Evolutionary conservation across 2,113 vertebrate species (phyloP).

Genomic region (Nesoenas mayeri): DNA sequence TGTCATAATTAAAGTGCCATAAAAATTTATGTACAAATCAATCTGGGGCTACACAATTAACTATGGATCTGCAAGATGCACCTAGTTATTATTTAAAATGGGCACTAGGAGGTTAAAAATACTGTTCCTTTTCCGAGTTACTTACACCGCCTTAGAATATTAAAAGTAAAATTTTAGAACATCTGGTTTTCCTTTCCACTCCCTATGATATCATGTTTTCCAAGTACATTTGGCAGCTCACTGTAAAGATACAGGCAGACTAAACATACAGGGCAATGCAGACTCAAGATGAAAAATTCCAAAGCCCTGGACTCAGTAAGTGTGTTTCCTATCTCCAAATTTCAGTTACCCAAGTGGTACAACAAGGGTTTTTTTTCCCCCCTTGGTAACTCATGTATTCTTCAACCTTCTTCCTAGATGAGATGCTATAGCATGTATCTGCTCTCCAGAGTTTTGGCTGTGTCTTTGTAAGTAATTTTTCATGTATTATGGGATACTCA

Average conservation of each 20-base stretch:
- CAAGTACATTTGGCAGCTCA: slow-evolving; percentile 54
- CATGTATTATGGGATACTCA: not conserved
- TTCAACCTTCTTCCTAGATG: not conserved
- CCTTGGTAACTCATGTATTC: not conserved
- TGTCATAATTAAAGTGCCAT: not conserved
- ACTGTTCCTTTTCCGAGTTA: not conserved
- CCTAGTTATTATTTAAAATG: not conserved
- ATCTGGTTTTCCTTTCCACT: slow-evolving; percentile 66
- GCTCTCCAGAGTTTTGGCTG: not conserved
- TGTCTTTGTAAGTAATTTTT: not conserved
- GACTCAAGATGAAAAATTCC: slow-evolving; percentile 49
- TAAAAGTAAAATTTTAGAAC: slow-evolving; percentile 35
- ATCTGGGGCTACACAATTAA: not conserved
- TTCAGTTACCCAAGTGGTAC: not conserved
- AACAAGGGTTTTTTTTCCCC: not conserved
- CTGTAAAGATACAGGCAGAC: slow-evolving; percentile 56
- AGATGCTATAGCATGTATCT: not conserved
- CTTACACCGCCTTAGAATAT: not conserved
- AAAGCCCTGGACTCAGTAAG: not conserved
- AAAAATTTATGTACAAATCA: not conserved
- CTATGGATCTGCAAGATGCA: not conserved
- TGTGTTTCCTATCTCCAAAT: not conserved
- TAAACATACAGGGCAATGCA: slow-evolving; percentile 29
- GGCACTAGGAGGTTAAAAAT: not conserved
- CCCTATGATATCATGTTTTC: slow-evolving; percentile 67